phyloP scores from a whole-genome alignment of 2,113 vertebrate species.

The human (Homo sapiens) region GRCh38 chr11:13679501-13680000 shows the following conservation, averaged over 20 bases:
- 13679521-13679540: background rate
- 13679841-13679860: background rate
- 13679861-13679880: conserved; percentile 17
- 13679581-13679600: background rate
- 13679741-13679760: conserved; percentile 5
- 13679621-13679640: conserved; percentile 21
- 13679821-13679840: conserved; percentile 19
- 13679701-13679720: conserved; percentile 36
- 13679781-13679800: background rate
- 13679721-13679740: conserved; percentile 35
- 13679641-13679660: conserved; percentile 12
- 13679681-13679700: conserved; percentile 28
- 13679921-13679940: conserved; percentile 23
- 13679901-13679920: conserved; percentile 26
- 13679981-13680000: conserved; percentile 61
- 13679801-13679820: background rate
- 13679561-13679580: conserved; percentile 21
- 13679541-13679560: background rate
- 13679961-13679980: conserved; percentile 67
- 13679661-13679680: conserved; percentile 42
- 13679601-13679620: conserved; percentile 4
- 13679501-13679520: conserved; percentile 2
- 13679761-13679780: conserved; percentile 45
- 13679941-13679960: conserved; percentile 30
- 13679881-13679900: conserved; percentile 29